Evolutionary conservation across 53 echinoderm and acorn worm species (phyloP), one percentile per base, ranked within the genome.

Genomic region (Echinarachnius parma): DNA sequence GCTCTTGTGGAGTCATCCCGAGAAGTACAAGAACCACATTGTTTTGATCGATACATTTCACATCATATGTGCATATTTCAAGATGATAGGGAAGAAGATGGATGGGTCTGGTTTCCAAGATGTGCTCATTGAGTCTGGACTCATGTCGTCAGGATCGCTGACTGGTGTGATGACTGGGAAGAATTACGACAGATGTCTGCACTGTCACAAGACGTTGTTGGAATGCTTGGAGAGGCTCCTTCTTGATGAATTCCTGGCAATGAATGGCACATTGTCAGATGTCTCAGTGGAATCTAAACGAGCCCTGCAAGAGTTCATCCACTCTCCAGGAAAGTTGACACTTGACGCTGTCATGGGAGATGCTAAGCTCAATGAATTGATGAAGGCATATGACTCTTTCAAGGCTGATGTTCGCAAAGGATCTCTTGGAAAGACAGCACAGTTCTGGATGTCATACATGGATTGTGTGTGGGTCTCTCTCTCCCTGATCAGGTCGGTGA

Each of bases 11-110:
- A 66, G 39, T 11, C 52, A 45, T 32, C 84, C 75, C 22, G 34
- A 26, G 5, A 22, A 49, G 33, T 88, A 80, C 46, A 52, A 66
- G 61, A 80, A 88, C 5, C 80, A 80, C 31, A 77, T 89, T 19
- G 49, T 81, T 11, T 10, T 70, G 28, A 67, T 77, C 35, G 89
- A 81, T 9, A 33, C 68, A 42, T 89, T 89, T 62, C 89, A 84
- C 57, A 20, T 39, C 4, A 61, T 35, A 13, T 61, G 61, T 61
- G 64, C 77, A 9, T 84, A 89, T 32, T n/a, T 80, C 22, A 81
- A 77, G 13, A 85, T 84, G 84, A 25, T 89, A 28, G 89, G 84
- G 15, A 75, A 89, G 45, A 80, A 76, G 62, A 80, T 80, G 76
- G 37, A 60, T 36, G 84, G 80, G 10, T 35, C 76, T 35, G 80